phyloP scores from a whole-genome alignment of 2,113 vertebrate genomes.

The Ameiurus melas region DNA sequence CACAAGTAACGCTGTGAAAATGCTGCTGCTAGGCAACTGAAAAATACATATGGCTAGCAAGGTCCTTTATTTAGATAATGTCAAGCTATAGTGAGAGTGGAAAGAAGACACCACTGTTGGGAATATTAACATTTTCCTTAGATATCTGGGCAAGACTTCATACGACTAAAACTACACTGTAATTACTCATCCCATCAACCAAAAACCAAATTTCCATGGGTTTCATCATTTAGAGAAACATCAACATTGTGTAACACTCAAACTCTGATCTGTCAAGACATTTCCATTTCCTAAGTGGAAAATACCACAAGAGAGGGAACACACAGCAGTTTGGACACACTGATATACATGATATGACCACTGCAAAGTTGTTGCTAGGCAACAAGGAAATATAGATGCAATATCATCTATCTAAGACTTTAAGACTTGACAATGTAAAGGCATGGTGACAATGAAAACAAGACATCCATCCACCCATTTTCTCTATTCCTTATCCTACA shows the following conservation, averaged over 20 bases:
- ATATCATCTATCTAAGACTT: neutral
- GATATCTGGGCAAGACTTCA: conserved; percentile 12
- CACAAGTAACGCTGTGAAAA: neutral
- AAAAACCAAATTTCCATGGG: conserved; percentile 11
- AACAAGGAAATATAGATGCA: neutral
- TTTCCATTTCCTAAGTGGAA: neutral
- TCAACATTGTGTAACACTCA: conserved; percentile 1
- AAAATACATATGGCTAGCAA: neutral
- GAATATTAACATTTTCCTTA: conserved; percentile 11
- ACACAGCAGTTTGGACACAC: neutral
- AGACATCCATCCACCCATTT: too few species aligned
- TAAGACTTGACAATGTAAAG: neutral
- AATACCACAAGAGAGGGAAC: conserved; percentile 2
- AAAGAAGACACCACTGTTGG: neutral
- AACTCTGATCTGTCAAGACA: conserved; percentile 4
- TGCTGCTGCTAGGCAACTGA: neutral
- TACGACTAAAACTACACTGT: neutral
- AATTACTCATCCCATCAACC: conserved; percentile 6
- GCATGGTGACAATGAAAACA: neutral
- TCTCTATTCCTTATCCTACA: too few species aligned
- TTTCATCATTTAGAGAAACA: neutral
- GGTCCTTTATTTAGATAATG: neutral
- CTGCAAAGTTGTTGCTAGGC: neutral
- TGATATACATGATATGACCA: neutral
- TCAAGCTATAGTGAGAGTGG: neutral